phyloP scores from a whole-genome alignment of 2,113 vertebrate genomes.

The Rhinolophus ferrumequinum region DNA sequence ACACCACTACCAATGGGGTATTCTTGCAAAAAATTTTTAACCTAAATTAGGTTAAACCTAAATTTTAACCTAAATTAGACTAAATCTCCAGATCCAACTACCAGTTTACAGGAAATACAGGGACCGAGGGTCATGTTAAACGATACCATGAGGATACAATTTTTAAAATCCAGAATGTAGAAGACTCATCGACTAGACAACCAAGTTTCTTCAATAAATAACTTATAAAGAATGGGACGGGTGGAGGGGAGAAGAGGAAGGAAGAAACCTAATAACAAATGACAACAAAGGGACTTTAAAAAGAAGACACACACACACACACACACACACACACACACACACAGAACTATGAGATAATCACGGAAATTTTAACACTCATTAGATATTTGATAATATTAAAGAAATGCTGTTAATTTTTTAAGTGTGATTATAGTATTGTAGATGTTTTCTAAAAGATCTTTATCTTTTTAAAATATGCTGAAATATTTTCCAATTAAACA shows the following conservation, averaged over 20 bases:
- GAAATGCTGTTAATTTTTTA: background rate
- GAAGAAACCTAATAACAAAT: background rate
- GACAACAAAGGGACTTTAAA: background rate
- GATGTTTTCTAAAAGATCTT: background rate
- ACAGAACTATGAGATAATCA: background rate
- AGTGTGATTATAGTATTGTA: background rate
- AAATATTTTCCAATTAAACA: background rate
- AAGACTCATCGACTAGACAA: background rate
- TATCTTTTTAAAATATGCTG: background rate
- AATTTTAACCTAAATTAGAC: background rate
- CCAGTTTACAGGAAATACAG: background rate
- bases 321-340: no score
- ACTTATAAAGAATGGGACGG: background rate
- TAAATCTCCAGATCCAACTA: background rate
- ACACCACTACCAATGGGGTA: background rate
- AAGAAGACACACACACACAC: background rate
- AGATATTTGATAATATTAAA: background rate
- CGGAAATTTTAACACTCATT: background rate
- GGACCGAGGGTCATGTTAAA: background rate
- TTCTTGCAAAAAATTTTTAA: background rate
- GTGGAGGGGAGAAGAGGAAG: background rate
- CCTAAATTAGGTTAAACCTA: background rate
- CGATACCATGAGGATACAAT: background rate
- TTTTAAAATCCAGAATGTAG: background rate
- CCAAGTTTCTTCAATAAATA: background rate